These are phyloP conservation scores for Drosophila nikananu DNA, from an alignment of 1,140 invertebrate genomes.

Conservation along the genomic window DNA sequence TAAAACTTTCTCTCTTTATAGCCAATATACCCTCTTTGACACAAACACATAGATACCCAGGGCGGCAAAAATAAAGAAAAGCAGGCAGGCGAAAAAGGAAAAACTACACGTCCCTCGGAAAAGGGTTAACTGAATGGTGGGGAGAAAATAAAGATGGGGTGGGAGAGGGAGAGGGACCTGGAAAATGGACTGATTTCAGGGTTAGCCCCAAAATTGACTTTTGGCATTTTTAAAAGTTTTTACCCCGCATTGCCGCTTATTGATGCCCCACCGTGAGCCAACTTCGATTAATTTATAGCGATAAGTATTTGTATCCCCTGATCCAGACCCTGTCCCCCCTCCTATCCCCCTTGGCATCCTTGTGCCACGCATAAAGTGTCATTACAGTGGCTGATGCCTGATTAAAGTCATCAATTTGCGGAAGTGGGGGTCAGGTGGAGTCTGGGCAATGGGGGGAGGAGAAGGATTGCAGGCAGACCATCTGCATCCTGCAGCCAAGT, in stretches of 20 bases:
- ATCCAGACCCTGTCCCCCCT: too few species aligned
- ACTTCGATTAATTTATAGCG: constrained; percentile 73
- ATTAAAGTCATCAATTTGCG: constrained; percentile 76
- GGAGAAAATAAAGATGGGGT: background rate
- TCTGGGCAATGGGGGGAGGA: background rate
- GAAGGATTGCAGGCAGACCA: background rate
- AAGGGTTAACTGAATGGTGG: constrained; percentile 59
- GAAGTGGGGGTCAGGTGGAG: background rate
- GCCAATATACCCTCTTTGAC: background rate
- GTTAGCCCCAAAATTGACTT: constrained; percentile 70
- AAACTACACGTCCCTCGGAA: constrained; percentile 16
- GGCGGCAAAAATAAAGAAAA: constrained; percentile 13
- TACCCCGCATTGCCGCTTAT: constrained; percentile 20
- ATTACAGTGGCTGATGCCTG: constrained; percentile 74
- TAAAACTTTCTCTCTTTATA: background rate
- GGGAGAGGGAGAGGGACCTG: background rate
- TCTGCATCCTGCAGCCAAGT: constrained; percentile 42
- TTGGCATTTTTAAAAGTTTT: constrained; percentile 73
- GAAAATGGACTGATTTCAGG: constrained; percentile 39
- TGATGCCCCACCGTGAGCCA: constrained; percentile 34
- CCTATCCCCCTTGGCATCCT: background rate
- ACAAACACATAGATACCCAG: background rate
- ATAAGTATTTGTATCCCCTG: constrained; percentile 48
- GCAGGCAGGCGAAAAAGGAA: constrained; percentile 12
- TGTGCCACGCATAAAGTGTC: constrained; percentile 65